Evolutionary conservation across 2,888 invertebrate genomes (phyloP).

Genomic region (Baronia brevicornis): DNA sequence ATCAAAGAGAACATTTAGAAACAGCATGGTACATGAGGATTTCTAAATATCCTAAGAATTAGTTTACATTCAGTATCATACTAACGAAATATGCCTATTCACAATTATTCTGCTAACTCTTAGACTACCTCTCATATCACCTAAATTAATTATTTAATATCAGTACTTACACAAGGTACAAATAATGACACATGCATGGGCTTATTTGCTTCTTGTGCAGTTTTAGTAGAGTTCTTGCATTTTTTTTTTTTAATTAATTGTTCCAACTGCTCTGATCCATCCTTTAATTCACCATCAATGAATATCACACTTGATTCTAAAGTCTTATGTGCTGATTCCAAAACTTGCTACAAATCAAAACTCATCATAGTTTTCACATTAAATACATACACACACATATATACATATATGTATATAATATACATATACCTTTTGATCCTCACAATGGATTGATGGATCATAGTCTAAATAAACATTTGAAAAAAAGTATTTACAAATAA

Average conservation of each 20-base stretch:
- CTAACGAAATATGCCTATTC: no score
- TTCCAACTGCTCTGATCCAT: slow-evolving; percentile 78
- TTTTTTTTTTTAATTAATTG: slow-evolving; percentile 78
- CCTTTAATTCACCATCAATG: slow-evolving; percentile 82
- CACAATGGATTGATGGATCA: neutral
- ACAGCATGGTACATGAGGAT: no score
- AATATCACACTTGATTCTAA: slow-evolving; percentile 81
- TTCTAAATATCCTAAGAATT: no score
- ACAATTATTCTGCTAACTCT: neutral
- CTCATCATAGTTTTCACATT: no score
- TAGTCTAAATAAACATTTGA: no score
- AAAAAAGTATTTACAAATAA: neutral
- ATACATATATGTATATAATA: neutral
- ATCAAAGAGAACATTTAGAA: no score
- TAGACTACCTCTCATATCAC: neutral
- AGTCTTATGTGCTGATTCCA: slow-evolving; percentile 74
- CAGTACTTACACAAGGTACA: slow-evolving; percentile 79
- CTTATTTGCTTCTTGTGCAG: slow-evolving; percentile 56
- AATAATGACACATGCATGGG: slow-evolving; percentile 80
- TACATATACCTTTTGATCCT: no score
- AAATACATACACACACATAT: slow-evolving; percentile 1
- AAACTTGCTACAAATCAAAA: slow-evolving; percentile 76
- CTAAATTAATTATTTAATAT: neutral
- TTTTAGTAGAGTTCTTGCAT: slow-evolving; percentile 54
- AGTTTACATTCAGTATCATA: no score